Percentiles rank a stretch among this genome's conserved stretches.
Conservation (phyloP, 2,113 vertebrate species). For the Reinhardtius hippoglossoides region DNA sequence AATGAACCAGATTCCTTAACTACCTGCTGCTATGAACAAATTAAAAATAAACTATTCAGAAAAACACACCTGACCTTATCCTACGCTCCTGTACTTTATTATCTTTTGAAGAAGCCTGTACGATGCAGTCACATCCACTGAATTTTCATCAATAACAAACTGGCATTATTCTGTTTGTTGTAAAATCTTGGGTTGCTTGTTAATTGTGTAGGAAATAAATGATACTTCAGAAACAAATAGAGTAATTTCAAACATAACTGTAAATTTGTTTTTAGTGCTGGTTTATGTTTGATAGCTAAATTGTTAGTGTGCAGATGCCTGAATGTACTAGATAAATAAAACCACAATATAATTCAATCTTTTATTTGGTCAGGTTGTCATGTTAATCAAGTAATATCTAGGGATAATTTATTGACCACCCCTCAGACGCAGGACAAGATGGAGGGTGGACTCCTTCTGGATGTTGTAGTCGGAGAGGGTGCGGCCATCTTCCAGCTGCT, state of each 20-base stretch:
- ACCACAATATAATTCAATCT: neutral
- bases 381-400: constrained; percentile 19
- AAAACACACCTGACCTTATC: no score
- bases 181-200: neutral
- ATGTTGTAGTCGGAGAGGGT: constrained; percentile 57
- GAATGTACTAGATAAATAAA: neutral
- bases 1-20: no score
- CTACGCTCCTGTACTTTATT: no score
- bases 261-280: no score
- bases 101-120: neutral
- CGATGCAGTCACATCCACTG: neutral
- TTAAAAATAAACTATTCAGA: no score
- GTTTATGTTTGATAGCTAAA: no score
- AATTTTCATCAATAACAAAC: neutral
- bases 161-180: neutral
- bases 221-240: no score
- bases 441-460: constrained; percentile 63
- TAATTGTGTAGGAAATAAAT: no score
- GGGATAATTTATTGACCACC: constrained; percentile 61
- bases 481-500: constrained; percentile 54
- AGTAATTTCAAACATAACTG: no score
- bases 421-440: constrained; percentile 66
- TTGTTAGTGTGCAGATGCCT: no score
- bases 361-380: constrained; percentile 51
- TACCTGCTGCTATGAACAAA: no score